These are phyloP conservation scores for Ectropis crepuscularia DNA, from an alignment of 2,888 invertebrate species.

Conservation along the genomic window DNA sequence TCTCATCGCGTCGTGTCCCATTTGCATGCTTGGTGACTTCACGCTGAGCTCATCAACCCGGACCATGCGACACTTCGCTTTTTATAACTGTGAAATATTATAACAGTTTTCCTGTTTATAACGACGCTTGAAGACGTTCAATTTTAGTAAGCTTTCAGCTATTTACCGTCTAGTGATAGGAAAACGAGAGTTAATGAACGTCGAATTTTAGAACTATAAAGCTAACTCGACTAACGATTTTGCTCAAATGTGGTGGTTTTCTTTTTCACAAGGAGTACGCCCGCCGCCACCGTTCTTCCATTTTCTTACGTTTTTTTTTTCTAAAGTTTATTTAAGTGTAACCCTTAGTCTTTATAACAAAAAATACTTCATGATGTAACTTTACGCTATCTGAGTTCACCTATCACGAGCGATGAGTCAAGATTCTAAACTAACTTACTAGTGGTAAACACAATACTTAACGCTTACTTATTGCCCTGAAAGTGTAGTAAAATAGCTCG, in stretches of 20 bases:
- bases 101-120: constrained; percentile 18
- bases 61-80: constrained; percentile 46
- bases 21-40: constrained; percentile 52
- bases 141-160: not conserved
- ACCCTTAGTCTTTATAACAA: not conserved
- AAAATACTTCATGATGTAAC: not conserved
- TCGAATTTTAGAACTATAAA: too few relatives aligned
- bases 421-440: constrained; percentile 14
- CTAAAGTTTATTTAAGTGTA: too few relatives aligned
- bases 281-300: too few relatives aligned
- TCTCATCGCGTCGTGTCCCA: constrained; percentile 47
- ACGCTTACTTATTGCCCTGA: constrained; percentile 29
- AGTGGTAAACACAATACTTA: constrained; percentile 25
- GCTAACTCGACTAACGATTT: too few relatives aligned
- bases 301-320: too few relatives aligned
- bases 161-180: not conserved
- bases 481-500: constrained; percentile 39
- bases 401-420: constrained; percentile 1
- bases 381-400: constrained; percentile 7
- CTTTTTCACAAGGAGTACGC: too few relatives aligned
- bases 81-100: constrained; percentile 50
- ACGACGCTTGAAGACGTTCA: constrained; percentile 5
- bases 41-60: constrained; percentile 39
- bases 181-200: too few relatives aligned
- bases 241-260: too few relatives aligned